Evolutionary conservation across 2,888 invertebrate genomes (phyloP).

Genomic region (Pachydiplax longipennis): DNA sequence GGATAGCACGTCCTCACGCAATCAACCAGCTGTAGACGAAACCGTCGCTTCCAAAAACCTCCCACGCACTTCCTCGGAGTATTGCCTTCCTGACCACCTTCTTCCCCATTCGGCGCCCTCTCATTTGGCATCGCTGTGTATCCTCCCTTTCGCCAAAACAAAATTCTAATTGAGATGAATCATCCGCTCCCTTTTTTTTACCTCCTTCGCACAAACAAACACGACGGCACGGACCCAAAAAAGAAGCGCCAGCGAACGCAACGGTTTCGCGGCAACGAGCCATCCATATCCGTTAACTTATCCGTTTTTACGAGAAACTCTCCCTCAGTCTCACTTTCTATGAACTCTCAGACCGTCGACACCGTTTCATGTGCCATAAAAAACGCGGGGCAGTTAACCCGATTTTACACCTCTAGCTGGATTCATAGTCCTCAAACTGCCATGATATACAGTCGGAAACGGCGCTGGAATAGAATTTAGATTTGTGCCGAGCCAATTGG

Average conservation of each 20-base stretch:
- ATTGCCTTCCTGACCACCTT: not conserved
- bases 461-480: not conserved
- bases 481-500: conserved; percentile 10
- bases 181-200: not conserved
- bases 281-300: not conserved
- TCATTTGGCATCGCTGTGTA: not conserved
- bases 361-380: conserved; percentile 40
- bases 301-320: conserved; percentile 30
- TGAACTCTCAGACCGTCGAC: conserved; percentile 28
- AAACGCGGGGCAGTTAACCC: conserved; percentile 23
- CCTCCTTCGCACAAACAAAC: not conserved
- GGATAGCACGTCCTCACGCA: not conserved
- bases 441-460: conserved; percentile 8
- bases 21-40: not conserved
- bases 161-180: conserved; percentile 20
- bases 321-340: conserved; percentile 1
- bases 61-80: not conserved
- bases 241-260: not conserved
- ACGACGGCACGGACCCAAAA: not conserved
- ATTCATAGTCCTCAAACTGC: conserved; percentile 33
- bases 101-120: not conserved
- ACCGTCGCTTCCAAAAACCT: not conserved
- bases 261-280: not conserved
- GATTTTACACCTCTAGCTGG: conserved; percentile 35
- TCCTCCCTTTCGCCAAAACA: not conserved